Base-by-base conservation (phyloP, 2,888 invertebrate genomes). In the Mycogona germanica region DNA sequence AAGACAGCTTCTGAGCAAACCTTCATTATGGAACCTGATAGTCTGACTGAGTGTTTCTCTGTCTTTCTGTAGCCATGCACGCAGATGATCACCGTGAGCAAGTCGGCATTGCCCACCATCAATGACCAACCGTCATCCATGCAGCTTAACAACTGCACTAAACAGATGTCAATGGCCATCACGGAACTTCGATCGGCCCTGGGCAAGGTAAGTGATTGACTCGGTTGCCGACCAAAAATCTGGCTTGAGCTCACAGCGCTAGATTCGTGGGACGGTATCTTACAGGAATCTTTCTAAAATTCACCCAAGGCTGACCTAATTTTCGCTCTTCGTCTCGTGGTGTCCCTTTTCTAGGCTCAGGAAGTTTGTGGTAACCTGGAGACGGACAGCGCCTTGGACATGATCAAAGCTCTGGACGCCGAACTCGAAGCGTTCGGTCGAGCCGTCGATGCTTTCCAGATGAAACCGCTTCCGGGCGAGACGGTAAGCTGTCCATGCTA, bases 381-480 rank as follows among this genome's bases (percentile, higher is more conserved):
- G 63, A 70, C 93, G 57, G 88, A 91, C 61, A 70, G 70, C 0
- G 92, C 93, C 0, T 76, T 87, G 0, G 87, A 89, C 62, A 79
- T 87, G 53, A 82, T 95, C 38, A 75, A 78, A 9, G 80, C 81
- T 38, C 72, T 96, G 41, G 83, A 87, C 64, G 79, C 78, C 32
- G 92, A 96, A 62, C 72, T 97, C 21, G 76, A 81, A 26, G 88
- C 87, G 62, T 81, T 87, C 59, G 81, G 84, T 52, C 76, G 78
- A 57, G 84, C 87, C 0, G 84, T 87, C 0, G 73, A 80, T 28
- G 78, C 79, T 0, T 78, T 81, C 55, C 77, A 79, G 23, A 72
- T 95, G 38, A 74, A 80, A 56, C 89, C 92, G 0, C 70, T 93
- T 60, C 93, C 93, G 0, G 91, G 87, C 41, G 87, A 89, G 68